Percentiles rank a stretch among this genome's conserved stretches.
phyloP scores from a whole-genome alignment of 2,113 vertebrate species.

The Malurus cyaneus region DNA sequence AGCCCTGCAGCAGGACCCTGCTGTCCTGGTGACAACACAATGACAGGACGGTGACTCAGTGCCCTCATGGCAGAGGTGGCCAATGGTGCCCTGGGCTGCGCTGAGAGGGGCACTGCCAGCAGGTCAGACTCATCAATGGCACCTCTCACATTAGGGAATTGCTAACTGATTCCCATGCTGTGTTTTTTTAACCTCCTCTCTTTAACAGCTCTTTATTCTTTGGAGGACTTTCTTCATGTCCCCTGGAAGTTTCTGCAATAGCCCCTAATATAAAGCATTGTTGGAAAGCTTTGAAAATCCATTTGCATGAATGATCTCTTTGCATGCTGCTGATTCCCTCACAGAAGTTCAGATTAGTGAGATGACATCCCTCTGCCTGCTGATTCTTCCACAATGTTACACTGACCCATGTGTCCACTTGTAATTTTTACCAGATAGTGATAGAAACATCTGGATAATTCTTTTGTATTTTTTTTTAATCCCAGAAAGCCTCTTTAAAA shows the following conservation, averaged over 20 bases:
- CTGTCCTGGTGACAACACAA: background rate
- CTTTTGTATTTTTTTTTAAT: background rate
- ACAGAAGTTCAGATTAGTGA: background rate
- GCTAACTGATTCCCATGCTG: background rate
- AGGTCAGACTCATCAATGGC: background rate
- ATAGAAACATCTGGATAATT: background rate
- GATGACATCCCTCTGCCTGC: background rate
- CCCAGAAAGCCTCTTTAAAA: background rate
- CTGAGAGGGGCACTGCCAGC: accelerated
- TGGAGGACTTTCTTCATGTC: background rate
- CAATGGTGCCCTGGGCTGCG: background rate
- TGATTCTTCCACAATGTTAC: background rate
- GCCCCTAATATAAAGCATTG: background rate
- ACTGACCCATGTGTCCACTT: background rate
- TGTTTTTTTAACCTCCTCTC: background rate
- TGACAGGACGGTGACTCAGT: background rate
- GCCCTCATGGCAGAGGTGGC: background rate
- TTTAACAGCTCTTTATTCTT: background rate
- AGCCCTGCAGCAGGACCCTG: background rate
- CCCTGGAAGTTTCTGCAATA: background rate
- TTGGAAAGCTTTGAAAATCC: background rate
- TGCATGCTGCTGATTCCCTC: background rate
- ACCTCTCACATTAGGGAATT: background rate
- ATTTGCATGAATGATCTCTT: background rate
- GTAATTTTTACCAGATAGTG: background rate